These are phyloP conservation scores for Rhopalosiphum maidis DNA, from an alignment of 1,140 invertebrate species.

Conservation along the genomic window DNA sequence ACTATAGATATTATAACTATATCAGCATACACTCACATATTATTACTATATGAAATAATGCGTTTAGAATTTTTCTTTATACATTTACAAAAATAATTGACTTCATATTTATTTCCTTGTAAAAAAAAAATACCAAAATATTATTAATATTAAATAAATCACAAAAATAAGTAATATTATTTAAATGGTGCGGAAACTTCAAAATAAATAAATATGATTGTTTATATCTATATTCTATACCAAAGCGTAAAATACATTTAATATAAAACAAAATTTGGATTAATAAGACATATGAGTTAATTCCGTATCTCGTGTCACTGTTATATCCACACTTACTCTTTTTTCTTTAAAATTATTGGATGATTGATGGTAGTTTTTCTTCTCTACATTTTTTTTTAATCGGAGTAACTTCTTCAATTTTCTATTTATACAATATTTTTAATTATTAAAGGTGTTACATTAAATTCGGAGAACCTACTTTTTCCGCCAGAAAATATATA, in stretches of 20 bases:
- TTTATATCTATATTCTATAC: background rate
- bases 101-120: background rate
- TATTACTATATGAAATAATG: background rate
- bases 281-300: background rate
- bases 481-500: background rate
- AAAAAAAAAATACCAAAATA: background rate
- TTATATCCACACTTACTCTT: rapidly evolving
- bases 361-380: background rate
- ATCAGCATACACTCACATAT: background rate
- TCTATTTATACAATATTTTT: background rate
- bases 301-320: background rate
- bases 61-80: background rate
- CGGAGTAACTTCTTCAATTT: background rate
- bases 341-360: background rate
- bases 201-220: background rate
- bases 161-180: background rate
- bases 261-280: background rate
- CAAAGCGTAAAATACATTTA: background rate
- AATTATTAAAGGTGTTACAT: background rate
- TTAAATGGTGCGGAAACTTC: background rate
- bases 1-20: background rate
- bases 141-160: background rate
- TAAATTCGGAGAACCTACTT: background rate
- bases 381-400: background rate
- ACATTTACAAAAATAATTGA: background rate